Percentiles rank a stretch among this genome's conserved stretches.
Conservation (phyloP, 1,140 invertebrate genomes). For the Hesperophylax magnus region DNA sequence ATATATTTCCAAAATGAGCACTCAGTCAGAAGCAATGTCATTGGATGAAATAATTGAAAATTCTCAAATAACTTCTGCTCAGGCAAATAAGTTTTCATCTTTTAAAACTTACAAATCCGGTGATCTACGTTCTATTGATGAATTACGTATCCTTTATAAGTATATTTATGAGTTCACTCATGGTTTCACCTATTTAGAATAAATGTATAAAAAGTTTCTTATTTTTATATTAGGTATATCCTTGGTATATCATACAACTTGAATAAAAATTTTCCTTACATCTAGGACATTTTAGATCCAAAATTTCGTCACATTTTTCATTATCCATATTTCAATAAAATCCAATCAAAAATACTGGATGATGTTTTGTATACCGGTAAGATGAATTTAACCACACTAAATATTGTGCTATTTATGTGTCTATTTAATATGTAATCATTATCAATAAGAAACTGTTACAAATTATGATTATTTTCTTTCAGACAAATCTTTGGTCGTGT, state of each 20-base stretch:
- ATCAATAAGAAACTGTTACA: too few relatives aligned
- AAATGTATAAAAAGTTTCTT: too few relatives aligned
- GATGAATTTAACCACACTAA: constrained; percentile 48
- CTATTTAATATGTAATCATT: too few relatives aligned
- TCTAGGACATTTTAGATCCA: constrained; percentile 59
- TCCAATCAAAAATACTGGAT: constrained; percentile 81
- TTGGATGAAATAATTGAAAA: constrained; percentile 33
- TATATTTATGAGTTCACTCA: background rate
- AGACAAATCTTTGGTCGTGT: constrained; percentile 82
- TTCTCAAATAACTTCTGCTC: background rate
- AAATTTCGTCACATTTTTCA: constrained; percentile 74
- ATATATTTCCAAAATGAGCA: background rate
- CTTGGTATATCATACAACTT: too few relatives aligned
- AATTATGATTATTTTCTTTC: constrained; percentile 40
- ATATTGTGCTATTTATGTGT: too few relatives aligned
- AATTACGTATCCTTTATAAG: constrained; percentile 62
- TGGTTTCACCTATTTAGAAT: too few relatives aligned
- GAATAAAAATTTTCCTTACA: constrained; percentile 30
- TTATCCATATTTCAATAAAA: constrained; percentile 79
- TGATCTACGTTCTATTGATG: constrained; percentile 64
- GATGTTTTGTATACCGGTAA: constrained; percentile 76
- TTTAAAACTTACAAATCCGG: constrained; percentile 40
- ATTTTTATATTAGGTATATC: too few relatives aligned
- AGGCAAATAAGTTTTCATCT: constrained; percentile 15
- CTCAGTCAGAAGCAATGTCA: constrained; percentile 50